Evolutionary conservation across 2,888 invertebrate species (phyloP), one percentile per base, ranked within the genome.

Genomic region (Adelphocoris suturalis): DNA sequence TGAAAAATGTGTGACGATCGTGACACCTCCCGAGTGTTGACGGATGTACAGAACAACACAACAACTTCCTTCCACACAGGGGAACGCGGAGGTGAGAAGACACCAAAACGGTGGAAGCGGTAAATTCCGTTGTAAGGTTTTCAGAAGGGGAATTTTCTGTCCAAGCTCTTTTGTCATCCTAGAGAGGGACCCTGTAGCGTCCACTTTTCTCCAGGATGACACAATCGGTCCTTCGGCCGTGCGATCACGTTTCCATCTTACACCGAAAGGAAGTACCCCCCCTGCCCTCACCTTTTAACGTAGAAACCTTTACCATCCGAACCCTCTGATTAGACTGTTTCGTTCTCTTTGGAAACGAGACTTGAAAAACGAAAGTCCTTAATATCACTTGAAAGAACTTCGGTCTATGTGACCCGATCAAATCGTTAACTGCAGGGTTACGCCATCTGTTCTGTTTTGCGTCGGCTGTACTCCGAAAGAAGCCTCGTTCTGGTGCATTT

Each of bases 341-440:
- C 78, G 78, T 47, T 47, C 78, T n/a, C 46, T 78, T 78, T 78
- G 78, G 14, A 47, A 78, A 46, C 78, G 52, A 48, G 47, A 82
- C 19, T 23, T 27, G 52, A 82, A 82, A 82, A 48, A 47, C 52
- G 82, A 82, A 82, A 82, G 52, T 52, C 55, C 82, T 23, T 82
- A 82, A 52, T 82, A 52, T 52, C 27, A 3, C 27, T 55, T 23
- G 14, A 23, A 27, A 48, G 23, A 82, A 78, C 13, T 78, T 78
- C 47, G n/a, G n/a, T 52, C 48, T 82, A 37, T 85, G 85, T 85
- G 85, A 85, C 85, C 85, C n/a, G 57, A 85, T 55, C 85, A 23
- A 55, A 85, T 85, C 57, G 37, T n/a, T 85, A 85, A 57, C 85
- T 27, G 61, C 9, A 61, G 37, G 14, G 55, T 82, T 82, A 19